A percentile compares a stretch with the other conserved stretches of the same genome.
phyloP scores from a whole-genome alignment of 2,888 invertebrate genomes.

The Napeogenes inachia region DNA sequence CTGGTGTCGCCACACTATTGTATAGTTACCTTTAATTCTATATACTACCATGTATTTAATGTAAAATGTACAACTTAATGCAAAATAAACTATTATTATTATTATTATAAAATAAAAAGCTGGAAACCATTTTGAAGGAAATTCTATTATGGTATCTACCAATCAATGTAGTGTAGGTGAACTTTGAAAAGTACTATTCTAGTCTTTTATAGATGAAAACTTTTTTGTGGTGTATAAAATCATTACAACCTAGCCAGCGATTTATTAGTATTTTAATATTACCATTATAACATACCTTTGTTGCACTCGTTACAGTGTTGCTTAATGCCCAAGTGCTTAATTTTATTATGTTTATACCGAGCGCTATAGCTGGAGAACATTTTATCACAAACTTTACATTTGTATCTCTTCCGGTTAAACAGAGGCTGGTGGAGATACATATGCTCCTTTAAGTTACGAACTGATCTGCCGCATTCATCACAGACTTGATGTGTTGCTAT shows the following conservation, averaged over 20 bases:
- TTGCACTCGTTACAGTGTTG: slow-evolving; percentile 58
- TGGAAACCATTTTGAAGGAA: no score
- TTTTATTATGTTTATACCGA: slow-evolving; percentile 49
- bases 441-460: slow-evolving; percentile 52
- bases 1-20: no score
- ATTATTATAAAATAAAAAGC: no score
- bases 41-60: no score
- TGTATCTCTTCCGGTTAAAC: slow-evolving; percentile 36
- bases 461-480: slow-evolving; percentile 59
- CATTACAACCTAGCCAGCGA: slow-evolving; percentile 8
- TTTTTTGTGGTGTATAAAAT: no score
- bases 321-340: slow-evolving; percentile 57
- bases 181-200: no score
- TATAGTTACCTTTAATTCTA: no score
- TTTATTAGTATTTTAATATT: neutral
- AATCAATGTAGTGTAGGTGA: no score
- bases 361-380: slow-evolving; percentile 44
- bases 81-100: no score
- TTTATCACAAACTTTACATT: slow-evolving; percentile 56
- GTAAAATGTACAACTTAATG: no score
- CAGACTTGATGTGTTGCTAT: slow-evolving; percentile 43
- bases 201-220: no score
- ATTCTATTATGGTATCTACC: no score
- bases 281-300: slow-evolving; percentile 45
- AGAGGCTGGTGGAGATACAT: slow-evolving; percentile 42